phyloP scores from a whole-genome alignment of 2,797 vertebrate species.

The Psittacula derbiana region DNA sequence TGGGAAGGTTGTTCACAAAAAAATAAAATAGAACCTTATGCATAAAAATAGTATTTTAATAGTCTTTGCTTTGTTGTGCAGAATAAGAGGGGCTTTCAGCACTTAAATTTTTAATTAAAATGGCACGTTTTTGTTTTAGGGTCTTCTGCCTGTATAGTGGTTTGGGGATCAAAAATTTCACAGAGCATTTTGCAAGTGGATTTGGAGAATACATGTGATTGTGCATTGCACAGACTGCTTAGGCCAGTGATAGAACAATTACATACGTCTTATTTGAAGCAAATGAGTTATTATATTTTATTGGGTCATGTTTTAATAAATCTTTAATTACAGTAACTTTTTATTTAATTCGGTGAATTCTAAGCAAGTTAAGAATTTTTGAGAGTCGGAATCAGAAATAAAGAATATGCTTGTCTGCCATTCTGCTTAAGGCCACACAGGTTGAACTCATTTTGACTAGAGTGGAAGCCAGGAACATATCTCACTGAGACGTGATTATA shows the following conservation, averaged over 20 bases:
- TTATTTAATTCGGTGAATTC: constrained; percentile 44
- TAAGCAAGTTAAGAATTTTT: constrained; percentile 57
- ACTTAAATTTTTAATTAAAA: constrained; percentile 28
- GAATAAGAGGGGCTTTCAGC: background rate
- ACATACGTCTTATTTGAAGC: constrained; percentile 36
- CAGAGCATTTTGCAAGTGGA: background rate
- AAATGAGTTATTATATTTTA: constrained; percentile 39
- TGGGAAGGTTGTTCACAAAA: background rate
- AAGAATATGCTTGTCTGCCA: constrained; percentile 30
- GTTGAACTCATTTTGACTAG: constrained; percentile 19
- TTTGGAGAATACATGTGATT: background rate
- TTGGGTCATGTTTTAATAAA: constrained; percentile 57
- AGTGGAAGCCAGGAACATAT: background rate
- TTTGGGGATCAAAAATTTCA: constrained; percentile 3
- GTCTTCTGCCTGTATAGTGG: background rate
- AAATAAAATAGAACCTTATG: background rate
- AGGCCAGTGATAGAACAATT: constrained; percentile 6
- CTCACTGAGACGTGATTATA: background rate
- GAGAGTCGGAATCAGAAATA: constrained; percentile 31
- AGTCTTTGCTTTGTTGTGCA: background rate
- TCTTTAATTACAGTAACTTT: constrained; percentile 58
- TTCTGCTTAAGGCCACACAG: constrained; percentile 61
- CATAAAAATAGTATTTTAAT: background rate
- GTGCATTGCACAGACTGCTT: background rate
- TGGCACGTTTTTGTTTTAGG: background rate